A percentile compares a stretch with the other conserved stretches of the same genome.
Evolutionary conservation across 2,797 vertebrate species (phyloP).

Genomic region (Karalla daura): DNA sequence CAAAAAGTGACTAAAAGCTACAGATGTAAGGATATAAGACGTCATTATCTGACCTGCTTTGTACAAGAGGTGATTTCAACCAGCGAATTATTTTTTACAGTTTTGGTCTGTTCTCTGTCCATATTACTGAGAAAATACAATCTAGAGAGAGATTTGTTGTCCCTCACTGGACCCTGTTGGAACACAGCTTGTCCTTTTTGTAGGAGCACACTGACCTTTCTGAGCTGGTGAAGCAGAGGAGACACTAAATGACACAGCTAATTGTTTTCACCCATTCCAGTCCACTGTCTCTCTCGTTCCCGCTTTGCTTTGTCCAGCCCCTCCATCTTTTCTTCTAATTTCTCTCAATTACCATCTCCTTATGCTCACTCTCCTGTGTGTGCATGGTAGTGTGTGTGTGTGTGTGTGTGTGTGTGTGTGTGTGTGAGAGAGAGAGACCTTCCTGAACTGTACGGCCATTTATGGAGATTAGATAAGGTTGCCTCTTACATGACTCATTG

Average conservation of each 20-base stretch:
- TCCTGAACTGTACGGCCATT: constrained; percentile 89
- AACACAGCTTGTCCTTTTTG: constrained; percentile 20
- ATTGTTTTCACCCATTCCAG: constrained; percentile 66
- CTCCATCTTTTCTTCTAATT: constrained; percentile 75
- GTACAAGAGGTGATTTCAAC: too few relatives aligned
- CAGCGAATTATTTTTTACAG: too few relatives aligned
- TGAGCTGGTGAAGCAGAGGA: constrained; percentile 49
- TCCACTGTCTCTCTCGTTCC: constrained; percentile 54
- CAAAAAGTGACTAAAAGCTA: neutral
- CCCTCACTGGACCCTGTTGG: constrained; percentile 8
- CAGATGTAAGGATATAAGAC: too few relatives aligned
- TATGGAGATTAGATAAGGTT: constrained; percentile 96
- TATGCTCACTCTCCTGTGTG: constrained; percentile 47
- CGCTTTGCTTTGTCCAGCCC: constrained; percentile 52
- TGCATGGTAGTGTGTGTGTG: constrained; percentile 19
- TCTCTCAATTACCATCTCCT: constrained; percentile 73
- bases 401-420: constrained; percentile 17
- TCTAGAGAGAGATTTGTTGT: constrained; percentile 23
- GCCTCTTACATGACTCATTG: constrained; percentile 88
- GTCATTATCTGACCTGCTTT: constrained; percentile 1
- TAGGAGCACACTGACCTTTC: constrained; percentile 55
- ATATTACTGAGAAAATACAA: neutral
- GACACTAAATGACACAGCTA: constrained; percentile 64
- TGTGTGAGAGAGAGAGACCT: constrained; percentile 66
- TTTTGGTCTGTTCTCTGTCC: neutral